Base-by-base conservation (phyloP, 2,113 vertebrate species). In the Psettodes erumei region DNA sequence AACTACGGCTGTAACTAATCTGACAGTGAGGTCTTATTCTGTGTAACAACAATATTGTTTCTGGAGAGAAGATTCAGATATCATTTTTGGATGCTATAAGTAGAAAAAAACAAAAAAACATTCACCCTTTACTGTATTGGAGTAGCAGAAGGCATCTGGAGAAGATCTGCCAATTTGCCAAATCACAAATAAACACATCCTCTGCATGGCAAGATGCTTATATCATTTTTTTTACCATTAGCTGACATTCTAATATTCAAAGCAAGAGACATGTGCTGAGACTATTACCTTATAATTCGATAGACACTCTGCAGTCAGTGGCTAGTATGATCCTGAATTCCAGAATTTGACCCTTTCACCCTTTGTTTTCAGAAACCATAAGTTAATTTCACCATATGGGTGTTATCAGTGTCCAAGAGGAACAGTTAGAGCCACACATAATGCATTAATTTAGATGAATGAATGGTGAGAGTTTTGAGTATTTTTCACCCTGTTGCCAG, bases 391-490 rank as follows among this genome's bases (percentile, higher is more conserved):
- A 58, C 58, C 28, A 40, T 6, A 1, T 9, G 5, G 32, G 58
- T 63, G n/a, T n/a, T n/a, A n/a, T 43, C 18, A 63, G 10, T 1
- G 12, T 5, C 59, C 15, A n/a, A 69, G 38, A 48, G 27, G 51
- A 80, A 48, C n/a, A 1, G 32, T 10, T 79, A 75, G 86, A 85
- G 90, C 88, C 86, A 92, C 86, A 91, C 88, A 87, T 88, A 62
- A 75, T 53, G 77, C 85, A 80, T 75, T 50, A 42, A 67, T 63
- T 81, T 86, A 86, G 40, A 90, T 93, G 89, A 77, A 92, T 92
- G 90, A 32, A 79, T 28, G 71, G 77, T 85, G 91, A 91, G 85
- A 86, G 93, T 90, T 87, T 85, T 66, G 61, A 87, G 84, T 77
- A 71, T 59, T 92, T 92, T 67, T 84, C 91, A 48, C 83, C 90